Evolutionary conservation across 2,888 invertebrate species (phyloP).

Genomic region (Apamea monoglypha): DNA sequence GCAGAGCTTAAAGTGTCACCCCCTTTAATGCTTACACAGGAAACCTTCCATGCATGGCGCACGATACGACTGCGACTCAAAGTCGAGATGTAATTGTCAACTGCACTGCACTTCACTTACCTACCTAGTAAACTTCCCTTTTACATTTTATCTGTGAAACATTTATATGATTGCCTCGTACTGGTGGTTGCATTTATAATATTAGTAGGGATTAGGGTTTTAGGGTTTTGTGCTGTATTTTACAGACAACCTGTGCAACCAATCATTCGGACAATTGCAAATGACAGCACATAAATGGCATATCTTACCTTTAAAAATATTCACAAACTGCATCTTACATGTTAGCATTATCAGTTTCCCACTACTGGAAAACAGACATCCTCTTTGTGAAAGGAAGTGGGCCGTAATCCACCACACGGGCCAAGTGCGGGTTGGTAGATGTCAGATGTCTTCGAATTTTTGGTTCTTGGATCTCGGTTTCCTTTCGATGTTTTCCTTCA

Average conservation of each 20-base stretch:
- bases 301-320: background rate
- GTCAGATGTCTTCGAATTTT: too few species aligned
- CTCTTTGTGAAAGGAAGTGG: too few species aligned
- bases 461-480: too few species aligned
- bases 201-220: too few species aligned
- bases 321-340: background rate
- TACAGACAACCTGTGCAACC: background rate
- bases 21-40: constrained; percentile 28
- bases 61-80: constrained; percentile 38
- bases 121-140: constrained; percentile 14
- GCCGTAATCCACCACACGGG: too few species aligned
- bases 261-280: background rate
- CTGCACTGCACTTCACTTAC: constrained; percentile 20
- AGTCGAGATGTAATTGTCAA: constrained; percentile 32
- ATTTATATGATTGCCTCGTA: background rate
- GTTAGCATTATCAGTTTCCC: background rate
- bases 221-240: background rate
- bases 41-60: constrained; percentile 37
- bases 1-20: constrained; percentile 21
- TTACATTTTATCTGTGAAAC: background rate
- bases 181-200: background rate
- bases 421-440: too few species aligned
- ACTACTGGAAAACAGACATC: too few species aligned
- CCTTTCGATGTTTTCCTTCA: too few species aligned
- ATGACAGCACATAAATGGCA: background rate